Evolutionary conservation across 2,113 vertebrate genomes (phyloP).

Genomic region (Merops nubicus): DNA sequence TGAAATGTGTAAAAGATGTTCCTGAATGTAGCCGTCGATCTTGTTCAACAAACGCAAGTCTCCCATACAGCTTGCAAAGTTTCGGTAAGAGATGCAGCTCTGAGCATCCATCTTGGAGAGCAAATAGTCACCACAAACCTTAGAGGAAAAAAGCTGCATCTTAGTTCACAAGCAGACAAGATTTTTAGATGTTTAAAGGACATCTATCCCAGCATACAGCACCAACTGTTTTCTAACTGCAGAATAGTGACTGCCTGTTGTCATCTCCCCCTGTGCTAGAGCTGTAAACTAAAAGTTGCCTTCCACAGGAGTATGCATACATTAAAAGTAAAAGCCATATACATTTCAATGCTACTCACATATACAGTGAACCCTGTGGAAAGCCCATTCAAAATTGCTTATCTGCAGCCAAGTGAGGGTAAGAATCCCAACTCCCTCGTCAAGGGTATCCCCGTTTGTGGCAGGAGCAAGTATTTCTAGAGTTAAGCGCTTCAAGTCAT

Average conservation of each 20-base stretch:
- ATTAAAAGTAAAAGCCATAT: too few relatives aligned
- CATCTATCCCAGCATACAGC: neutral
- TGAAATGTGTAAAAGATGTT: conserved; percentile 92
- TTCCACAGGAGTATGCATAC: too few relatives aligned
- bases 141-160: neutral
- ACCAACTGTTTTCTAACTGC: neutral
- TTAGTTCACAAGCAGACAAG: neutral
- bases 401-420: neutral
- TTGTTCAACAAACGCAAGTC: conserved; percentile 89
- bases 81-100: conserved; percentile 94
- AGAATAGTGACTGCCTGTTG: neutral
- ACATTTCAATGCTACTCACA: too few relatives aligned
- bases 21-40: conserved; percentile 93
- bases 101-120: conserved; percentile 91
- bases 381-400: neutral
- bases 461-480: neutral
- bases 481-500: neutral
- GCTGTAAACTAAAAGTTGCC: too few relatives aligned
- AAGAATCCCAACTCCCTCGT: neutral
- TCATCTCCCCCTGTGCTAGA: too few relatives aligned
- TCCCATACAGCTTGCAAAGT: conserved; percentile 94
- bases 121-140: conserved; percentile 98
- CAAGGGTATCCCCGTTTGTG: fast-evolving
- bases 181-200: neutral
- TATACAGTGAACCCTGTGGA: fast-evolving